These are phyloP conservation scores for Bucco capensis DNA, from an alignment of 2,113 vertebrate species.

Conservation along the genomic window DNA sequence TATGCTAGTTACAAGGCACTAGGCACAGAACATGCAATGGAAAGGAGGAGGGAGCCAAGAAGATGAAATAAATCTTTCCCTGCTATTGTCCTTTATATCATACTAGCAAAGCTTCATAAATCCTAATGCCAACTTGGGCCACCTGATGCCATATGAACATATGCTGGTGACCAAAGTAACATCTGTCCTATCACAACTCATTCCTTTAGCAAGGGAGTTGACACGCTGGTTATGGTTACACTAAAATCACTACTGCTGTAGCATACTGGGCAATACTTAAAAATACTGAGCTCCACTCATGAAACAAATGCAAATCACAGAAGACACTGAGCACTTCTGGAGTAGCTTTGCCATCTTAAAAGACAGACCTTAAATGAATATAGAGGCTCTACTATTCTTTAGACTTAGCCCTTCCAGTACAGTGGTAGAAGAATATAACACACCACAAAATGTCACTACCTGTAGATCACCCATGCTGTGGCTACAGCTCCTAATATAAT, in stretches of 20 bases:
- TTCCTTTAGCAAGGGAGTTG: neutral
- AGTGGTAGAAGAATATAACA: neutral
- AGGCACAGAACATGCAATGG: neutral
- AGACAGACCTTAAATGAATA: neutral
- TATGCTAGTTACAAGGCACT: neutral
- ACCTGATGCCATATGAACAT: neutral
- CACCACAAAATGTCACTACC: neutral
- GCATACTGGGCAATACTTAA: neutral
- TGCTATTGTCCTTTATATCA: neutral
- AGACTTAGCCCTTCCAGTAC: neutral
- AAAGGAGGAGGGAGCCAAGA: neutral
- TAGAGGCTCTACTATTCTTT: neutral
- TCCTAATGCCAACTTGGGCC: neutral
- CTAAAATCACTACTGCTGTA: neutral
- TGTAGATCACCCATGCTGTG: no score
- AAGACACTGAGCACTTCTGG: neutral
- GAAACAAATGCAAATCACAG: neutral
- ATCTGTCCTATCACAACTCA: neutral
- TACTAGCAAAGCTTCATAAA: neutral
- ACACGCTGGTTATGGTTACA: no score
- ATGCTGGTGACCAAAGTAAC: accelerated
- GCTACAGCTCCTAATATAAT: neutral
- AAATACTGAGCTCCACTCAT: neutral
- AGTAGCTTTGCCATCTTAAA: neutral
- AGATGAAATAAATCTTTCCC: neutral